Conservation (phyloP, 2,888 invertebrate genomes). For the Sinhomidia bicolor region DNA sequence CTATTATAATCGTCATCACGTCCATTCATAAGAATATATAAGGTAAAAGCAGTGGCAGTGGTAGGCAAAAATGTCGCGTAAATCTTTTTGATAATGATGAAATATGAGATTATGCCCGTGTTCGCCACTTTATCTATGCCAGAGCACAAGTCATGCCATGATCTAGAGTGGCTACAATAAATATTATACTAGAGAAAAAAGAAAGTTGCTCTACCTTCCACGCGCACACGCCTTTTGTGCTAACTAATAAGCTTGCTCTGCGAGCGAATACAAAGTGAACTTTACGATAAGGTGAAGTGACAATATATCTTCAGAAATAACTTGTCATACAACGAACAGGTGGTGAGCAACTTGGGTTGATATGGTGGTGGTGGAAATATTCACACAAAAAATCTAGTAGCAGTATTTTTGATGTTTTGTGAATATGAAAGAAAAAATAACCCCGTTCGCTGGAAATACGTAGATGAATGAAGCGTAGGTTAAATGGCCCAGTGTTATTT, state of each 20-base stretch:
- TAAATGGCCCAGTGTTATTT: neutral
- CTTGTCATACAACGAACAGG: neutral
- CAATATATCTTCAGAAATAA: neutral
- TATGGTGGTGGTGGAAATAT: neutral
- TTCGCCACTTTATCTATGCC: neutral
- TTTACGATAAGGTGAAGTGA: neutral
- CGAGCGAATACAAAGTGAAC: too few species aligned
- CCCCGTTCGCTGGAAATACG: neutral
- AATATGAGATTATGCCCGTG: conserved; percentile 1
- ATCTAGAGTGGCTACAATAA: neutral
- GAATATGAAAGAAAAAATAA: too few species aligned
- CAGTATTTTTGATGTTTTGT: neutral
- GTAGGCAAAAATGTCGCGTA: conserved; percentile 15
- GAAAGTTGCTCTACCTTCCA: too few species aligned
- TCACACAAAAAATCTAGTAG: neutral
- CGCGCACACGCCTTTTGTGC: too few species aligned
- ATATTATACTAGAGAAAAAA: too few species aligned
- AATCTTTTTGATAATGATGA: conserved; percentile 29
- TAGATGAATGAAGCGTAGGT: neutral
- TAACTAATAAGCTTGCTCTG: too few species aligned
- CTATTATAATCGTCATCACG: neutral
- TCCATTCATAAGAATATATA: conserved; percentile 17
- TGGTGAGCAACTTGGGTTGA: neutral
- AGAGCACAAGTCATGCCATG: neutral
- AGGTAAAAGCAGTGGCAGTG: neutral